These are phyloP conservation scores for Hoplodrina ambigua DNA, from an alignment of 2,888 invertebrate genomes.

Conservation along the genomic window DNA sequence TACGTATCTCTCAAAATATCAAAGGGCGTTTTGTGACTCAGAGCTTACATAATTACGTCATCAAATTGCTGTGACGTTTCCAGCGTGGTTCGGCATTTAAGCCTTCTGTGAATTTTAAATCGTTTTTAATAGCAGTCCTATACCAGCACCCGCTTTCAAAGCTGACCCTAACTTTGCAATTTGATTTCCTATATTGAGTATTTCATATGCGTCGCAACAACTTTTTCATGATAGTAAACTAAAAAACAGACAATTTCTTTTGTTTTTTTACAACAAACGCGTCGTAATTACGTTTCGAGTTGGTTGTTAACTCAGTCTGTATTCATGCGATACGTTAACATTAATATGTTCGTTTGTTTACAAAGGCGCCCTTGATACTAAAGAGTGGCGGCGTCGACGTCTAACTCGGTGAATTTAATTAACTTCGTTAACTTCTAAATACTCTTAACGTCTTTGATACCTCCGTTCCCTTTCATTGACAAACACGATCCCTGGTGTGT, in stretches of 20 bases:
- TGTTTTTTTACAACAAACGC: slow-evolving; percentile 74
- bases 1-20: slow-evolving; percentile 65
- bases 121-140: slow-evolving; percentile 84
- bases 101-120: slow-evolving; percentile 90
- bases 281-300: slow-evolving; percentile 82
- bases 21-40: slow-evolving; percentile 80
- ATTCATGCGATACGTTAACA: slow-evolving; percentile 85
- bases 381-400: slow-evolving; percentile 84
- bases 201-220: slow-evolving; percentile 33
- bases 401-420: slow-evolving; percentile 89
- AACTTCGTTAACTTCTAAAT: slow-evolving; percentile 90
- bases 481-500: slow-evolving; percentile 82
- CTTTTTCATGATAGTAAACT: slow-evolving; percentile 50
- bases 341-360: slow-evolving; percentile 87
- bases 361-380: slow-evolving; percentile 87
- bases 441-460: slow-evolving; percentile 90
- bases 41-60: slow-evolving; percentile 84
- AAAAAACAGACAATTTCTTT: slow-evolving; percentile 67
- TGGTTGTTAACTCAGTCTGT: slow-evolving; percentile 81
- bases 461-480: slow-evolving; percentile 85
- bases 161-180: slow-evolving; percentile 76
- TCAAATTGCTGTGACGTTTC: slow-evolving; percentile 82
- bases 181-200: slow-evolving; percentile 73
- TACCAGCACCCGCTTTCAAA: slow-evolving; percentile 75
- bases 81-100: slow-evolving; percentile 77